phyloP scores from a whole-genome alignment of 2,113 vertebrate genomes.

The Gracilinanus agilis region DNA sequence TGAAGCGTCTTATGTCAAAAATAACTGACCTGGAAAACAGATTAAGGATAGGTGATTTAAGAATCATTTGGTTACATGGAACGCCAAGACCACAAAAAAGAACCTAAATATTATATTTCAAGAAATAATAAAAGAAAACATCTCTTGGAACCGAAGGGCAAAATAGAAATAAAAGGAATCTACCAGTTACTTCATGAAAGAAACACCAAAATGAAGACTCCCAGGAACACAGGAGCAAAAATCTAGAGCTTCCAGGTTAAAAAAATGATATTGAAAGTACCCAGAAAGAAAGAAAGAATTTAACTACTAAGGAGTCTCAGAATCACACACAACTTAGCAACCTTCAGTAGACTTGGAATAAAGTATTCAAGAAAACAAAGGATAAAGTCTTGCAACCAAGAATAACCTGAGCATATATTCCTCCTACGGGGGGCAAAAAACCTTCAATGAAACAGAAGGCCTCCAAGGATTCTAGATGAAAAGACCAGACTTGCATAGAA shows the following conservation, averaged over 20 bases:
- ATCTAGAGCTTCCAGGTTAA: neutral
- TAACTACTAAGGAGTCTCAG: neutral
- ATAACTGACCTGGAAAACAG: neutral
- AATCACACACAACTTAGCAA: neutral
- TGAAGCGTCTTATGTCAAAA: neutral
- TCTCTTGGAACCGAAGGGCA: neutral
- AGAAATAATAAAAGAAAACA: neutral
- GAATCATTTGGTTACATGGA: neutral
- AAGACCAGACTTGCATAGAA: neutral
- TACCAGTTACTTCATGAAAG: neutral
- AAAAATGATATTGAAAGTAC: neutral
- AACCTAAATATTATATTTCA: neutral
- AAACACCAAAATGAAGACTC: neutral
- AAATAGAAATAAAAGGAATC: neutral
- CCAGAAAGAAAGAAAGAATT: neutral
- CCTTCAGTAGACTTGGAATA: neutral
- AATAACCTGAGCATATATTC: neutral
- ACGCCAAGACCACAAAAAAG: neutral
- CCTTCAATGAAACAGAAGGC: neutral
- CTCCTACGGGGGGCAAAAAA: neutral
- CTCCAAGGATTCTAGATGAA: neutral
- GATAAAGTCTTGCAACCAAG: neutral
- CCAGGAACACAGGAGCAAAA: neutral
- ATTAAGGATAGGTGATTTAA: neutral
- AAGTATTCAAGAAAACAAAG: neutral